Percentiles rank a stretch among this genome's conserved stretches.
These are phyloP conservation scores for Neolamprologus brichardi DNA, from an alignment of 2,113 vertebrate species.

Conservation along the genomic window DNA sequence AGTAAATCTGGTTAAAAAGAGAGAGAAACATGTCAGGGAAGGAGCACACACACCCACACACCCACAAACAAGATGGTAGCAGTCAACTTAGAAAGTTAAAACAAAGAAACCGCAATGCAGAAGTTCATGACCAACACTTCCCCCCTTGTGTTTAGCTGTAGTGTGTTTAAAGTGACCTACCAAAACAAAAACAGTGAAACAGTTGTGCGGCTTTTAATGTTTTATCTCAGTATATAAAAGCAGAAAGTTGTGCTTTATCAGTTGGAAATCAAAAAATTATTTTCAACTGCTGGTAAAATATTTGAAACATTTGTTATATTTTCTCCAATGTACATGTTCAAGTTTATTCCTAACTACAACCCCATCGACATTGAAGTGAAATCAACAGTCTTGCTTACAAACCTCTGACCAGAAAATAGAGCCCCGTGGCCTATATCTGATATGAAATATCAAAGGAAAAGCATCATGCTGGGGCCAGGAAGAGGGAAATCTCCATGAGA, in stretches of 20 bases:
- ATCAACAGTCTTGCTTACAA: background rate
- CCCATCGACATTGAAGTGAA: background rate
- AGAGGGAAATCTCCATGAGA: conserved; percentile 59
- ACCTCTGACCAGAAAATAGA: conserved; percentile 71
- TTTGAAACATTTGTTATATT: background rate
- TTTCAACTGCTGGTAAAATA: background rate
- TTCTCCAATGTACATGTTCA: background rate
- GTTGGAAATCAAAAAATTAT: background rate
- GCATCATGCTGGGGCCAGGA: conserved; percentile 48
- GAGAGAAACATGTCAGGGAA: background rate
- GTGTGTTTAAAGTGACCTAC: background rate
- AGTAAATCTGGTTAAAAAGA: conserved; percentile 38
- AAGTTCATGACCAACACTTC: background rate
- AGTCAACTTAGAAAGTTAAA: background rate
- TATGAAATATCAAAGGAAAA: conserved; percentile 64
- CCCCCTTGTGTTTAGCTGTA: background rate
- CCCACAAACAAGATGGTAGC: background rate
- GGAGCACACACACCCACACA: background rate
- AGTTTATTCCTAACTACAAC: background rate
- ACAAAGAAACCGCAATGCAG: background rate
- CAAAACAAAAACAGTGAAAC: background rate
- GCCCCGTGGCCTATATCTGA: conserved; percentile 66
- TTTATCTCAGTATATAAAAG: background rate
- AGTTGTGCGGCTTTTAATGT: background rate
- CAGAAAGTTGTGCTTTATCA: background rate